phyloP scores from a whole-genome alignment of 2,888 invertebrate genomes.

The Tortricodes alternella region DNA sequence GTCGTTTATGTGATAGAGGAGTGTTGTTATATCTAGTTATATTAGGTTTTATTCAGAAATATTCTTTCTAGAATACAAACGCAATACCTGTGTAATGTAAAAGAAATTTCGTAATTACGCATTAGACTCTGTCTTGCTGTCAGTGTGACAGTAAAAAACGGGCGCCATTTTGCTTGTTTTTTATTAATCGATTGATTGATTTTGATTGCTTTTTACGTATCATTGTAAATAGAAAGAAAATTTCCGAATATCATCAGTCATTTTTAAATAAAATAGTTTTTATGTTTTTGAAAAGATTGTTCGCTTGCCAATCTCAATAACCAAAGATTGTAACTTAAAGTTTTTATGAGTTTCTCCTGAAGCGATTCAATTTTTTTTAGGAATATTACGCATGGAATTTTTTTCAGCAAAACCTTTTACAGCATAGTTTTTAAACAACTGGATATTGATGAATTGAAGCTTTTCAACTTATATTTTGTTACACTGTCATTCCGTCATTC shows the following conservation, averaged over 20 bases:
- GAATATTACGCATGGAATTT: neutral
- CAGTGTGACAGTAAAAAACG: too few species aligned
- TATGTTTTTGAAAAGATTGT: constrained; percentile 2
- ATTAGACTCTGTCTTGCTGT: too few species aligned
- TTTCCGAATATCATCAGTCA: neutral
- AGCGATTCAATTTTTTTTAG: too few species aligned
- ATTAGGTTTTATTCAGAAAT: constrained; percentile 7
- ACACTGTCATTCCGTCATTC: neutral
- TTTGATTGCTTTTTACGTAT: neutral
- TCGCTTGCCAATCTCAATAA: constrained; percentile 4
- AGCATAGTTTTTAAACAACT: too few species aligned
- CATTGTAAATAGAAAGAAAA: neutral
- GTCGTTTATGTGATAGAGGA: constrained; percentile 65
- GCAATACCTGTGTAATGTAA: too few species aligned
- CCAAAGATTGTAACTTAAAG: neutral
- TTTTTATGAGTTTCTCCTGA: neutral
- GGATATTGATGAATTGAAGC: too few species aligned
- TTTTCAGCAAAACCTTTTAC: too few species aligned
- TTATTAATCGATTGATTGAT: neutral
- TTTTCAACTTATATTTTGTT: too few species aligned
- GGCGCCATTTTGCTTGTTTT: too few species aligned
- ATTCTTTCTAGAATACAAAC: neutral
- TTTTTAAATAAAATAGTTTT: neutral
- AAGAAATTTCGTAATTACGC: too few species aligned
- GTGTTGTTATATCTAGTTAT: constrained; percentile 55